These are phyloP conservation scores for Trissonchulus latispiculum DNA, from an alignment of 2,888 invertebrate genomes.

Conservation along the genomic window DNA sequence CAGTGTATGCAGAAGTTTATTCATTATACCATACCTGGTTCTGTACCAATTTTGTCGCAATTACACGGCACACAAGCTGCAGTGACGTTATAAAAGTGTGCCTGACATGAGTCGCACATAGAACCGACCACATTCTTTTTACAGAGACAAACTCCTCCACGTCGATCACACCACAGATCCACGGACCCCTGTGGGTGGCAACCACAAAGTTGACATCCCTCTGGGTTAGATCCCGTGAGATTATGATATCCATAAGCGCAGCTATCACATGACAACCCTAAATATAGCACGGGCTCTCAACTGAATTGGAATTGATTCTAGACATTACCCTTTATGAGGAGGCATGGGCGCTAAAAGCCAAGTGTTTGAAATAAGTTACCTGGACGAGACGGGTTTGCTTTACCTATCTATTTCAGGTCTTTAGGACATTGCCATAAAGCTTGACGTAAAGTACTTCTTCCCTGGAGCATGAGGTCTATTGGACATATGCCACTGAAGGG, in stretches of 20 bases:
- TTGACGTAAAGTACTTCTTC: too few species aligned
- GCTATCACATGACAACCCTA: conserved; percentile 23
- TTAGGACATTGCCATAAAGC: too few species aligned
- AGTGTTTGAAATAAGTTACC: too few species aligned
- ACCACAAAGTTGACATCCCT: conserved; percentile 42
- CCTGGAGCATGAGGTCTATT: too few species aligned
- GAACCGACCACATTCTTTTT: conserved; percentile 41
- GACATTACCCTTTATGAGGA: not conserved
- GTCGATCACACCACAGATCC: conserved; percentile 42
- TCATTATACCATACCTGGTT: not conserved
- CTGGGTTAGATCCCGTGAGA: conserved; percentile 38
- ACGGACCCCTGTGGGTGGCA: conserved; percentile 46
- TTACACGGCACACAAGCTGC: conserved; percentile 9
- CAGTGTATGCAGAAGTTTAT: too few species aligned
- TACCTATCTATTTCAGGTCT: too few species aligned
- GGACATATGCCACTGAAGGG: too few species aligned
- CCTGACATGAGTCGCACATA: conserved; percentile 46
- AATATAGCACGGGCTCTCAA: not conserved
- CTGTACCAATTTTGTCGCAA: conserved; percentile 11
- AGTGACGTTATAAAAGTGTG: conserved; percentile 36
- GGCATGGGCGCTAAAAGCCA: too few species aligned
- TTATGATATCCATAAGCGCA: conserved; percentile 42
- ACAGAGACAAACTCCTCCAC: conserved; percentile 46
- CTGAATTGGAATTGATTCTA: not conserved
- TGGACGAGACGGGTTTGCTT: too few species aligned